Evolutionary conservation across 1,140 invertebrate genomes (phyloP).

Genomic region (Hyphantria cunea): DNA sequence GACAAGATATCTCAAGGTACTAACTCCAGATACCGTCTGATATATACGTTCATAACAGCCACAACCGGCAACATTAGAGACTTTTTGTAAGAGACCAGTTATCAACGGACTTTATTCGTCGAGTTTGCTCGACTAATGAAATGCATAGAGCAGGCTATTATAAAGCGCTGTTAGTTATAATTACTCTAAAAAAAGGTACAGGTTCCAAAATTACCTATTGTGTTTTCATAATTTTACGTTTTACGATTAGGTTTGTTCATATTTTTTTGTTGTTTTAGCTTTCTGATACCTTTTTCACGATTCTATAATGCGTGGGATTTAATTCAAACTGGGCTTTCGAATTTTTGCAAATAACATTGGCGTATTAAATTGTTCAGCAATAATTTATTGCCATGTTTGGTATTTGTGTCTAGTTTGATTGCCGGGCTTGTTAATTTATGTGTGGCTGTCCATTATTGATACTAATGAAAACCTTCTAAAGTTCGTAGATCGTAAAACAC

Average conservation of each 20-base stretch:
- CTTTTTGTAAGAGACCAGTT: too few relatives aligned
- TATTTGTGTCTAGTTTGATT: background rate
- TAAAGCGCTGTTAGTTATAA: background rate
- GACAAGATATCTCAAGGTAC: too few relatives aligned
- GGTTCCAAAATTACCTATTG: conserved; percentile 34
- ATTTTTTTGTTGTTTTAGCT: conserved; percentile 17
- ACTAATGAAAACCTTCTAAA: too few relatives aligned
- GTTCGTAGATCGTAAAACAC: too few relatives aligned
- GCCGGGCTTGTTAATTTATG: background rate
- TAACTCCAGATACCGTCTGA: too few relatives aligned
- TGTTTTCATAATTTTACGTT: conserved; percentile 19
- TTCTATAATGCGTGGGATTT: conserved; percentile 18
- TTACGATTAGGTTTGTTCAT: conserved; percentile 8
- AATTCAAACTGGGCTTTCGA: background rate
- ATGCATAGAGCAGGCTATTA: too few relatives aligned
- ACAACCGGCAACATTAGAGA: too few relatives aligned
- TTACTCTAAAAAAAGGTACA: conserved; percentile 6
- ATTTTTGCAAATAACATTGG: background rate
- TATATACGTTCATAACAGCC: too few relatives aligned
- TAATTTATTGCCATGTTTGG: background rate
- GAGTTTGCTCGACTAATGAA: too few relatives aligned
- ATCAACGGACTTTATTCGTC: too few relatives aligned
- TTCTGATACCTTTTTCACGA: conserved; percentile 6
- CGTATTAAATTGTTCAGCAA: conserved; percentile 4
- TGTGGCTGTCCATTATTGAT: background rate